Evolutionary conservation across 2,888 invertebrate genomes (phyloP).

Genomic region (Pammene aurita): DNA sequence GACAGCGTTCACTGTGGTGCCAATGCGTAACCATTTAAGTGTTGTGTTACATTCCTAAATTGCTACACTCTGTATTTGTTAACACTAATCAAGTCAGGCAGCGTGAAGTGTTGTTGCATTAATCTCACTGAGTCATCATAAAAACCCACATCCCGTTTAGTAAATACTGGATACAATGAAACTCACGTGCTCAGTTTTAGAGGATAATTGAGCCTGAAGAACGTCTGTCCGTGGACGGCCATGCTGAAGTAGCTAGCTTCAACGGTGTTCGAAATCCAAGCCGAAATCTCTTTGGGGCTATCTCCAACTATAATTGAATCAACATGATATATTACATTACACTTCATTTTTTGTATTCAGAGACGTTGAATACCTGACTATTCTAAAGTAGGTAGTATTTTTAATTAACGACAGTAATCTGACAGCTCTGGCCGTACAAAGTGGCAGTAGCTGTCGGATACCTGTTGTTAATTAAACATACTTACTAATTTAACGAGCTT

Average conservation of each 20-base stretch:
- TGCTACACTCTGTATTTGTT: slow-evolving; percentile 18
- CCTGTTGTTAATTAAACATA: no score
- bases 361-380: no score
- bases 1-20: neutral
- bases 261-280: slow-evolving; percentile 91
- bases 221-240: slow-evolving; percentile 91
- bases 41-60: slow-evolving; percentile 1
- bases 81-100: slow-evolving; percentile 5
- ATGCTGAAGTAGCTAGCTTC: slow-evolving; percentile 92
- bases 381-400: no score
- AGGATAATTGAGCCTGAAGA: slow-evolving; percentile 86
- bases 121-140: slow-evolving; percentile 25
- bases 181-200: slow-evolving; percentile 78
- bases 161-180: slow-evolving; percentile 12
- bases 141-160: slow-evolving; percentile 17
- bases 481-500: no score
- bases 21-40: slow-evolving; percentile 7
- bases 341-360: neutral
- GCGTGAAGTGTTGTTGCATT: slow-evolving; percentile 9
- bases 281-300: slow-evolving; percentile 88
- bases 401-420: no score
- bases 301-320: slow-evolving; percentile 83
- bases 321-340: slow-evolving; percentile 11
- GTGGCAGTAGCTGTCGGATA: no score
- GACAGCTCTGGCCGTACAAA: no score